A percentile compares a stretch with the other conserved stretches of the same genome.
These are phyloP conservation scores for Watsonalla cultraria DNA, from an alignment of 2,888 invertebrate genomes.

Conservation along the genomic window DNA sequence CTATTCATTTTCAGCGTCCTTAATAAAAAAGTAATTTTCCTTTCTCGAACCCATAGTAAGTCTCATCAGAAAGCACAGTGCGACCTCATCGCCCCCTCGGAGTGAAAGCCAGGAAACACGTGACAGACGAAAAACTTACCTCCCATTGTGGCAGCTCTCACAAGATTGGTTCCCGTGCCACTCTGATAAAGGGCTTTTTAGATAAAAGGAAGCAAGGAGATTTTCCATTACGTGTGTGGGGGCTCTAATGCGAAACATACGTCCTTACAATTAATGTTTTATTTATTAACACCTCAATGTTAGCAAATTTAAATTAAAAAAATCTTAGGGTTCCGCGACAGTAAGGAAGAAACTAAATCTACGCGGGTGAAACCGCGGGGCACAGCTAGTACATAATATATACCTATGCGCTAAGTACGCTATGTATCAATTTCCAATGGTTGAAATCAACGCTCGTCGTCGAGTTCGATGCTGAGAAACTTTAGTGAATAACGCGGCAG, in stretches of 20 bases:
- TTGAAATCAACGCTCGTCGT: no score
- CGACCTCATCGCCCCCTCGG: constrained; percentile 29
- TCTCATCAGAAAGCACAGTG: constrained; percentile 12
- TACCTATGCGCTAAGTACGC: no score
- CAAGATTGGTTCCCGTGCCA: constrained; percentile 33
- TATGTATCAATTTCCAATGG: no score
- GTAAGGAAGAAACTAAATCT: no score
- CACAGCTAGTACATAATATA: no score
- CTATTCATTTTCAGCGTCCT: background rate
- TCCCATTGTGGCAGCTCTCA: constrained; percentile 33
- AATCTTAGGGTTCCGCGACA: no score
- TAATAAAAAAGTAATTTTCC: background rate
- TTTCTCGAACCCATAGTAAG: constrained; percentile 23
- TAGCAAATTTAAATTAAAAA: background rate
- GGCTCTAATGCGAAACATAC: background rate
- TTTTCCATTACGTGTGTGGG: background rate
- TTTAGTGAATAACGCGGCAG: no score
- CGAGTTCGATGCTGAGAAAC: no score
- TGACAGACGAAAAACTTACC: constrained; percentile 44
- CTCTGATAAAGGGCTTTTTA: constrained; percentile 10
- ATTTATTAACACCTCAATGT: background rate
- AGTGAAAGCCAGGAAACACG: constrained; percentile 44
- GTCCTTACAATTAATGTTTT: background rate
- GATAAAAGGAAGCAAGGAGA: background rate
- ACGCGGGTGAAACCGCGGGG: no score